Evolutionary conservation across 1,140 invertebrate species (phyloP), one percentile per base, ranked within the genome.

Genomic region (Melipona quadrifasciata): DNA sequence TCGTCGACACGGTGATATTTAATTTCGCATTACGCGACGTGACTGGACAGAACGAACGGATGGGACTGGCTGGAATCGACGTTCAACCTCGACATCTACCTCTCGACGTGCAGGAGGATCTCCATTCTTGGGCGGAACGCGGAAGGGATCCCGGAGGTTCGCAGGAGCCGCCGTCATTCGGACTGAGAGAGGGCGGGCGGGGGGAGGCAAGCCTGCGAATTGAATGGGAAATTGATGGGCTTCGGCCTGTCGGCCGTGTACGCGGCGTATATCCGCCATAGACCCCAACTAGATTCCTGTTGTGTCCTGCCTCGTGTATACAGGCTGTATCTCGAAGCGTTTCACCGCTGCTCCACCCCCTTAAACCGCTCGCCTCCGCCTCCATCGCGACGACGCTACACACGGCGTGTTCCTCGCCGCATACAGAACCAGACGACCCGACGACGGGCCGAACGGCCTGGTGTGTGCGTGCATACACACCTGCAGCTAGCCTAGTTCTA

Each of bases 211-310:
- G 82, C 70, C 84, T 84, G 64, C 84, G 89, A 91, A 92, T 92
- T 91, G 91, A 92, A 92, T 92, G 90, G 90, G 91, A 92, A 91
- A 92, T 92, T 92, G 91, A 92, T 91, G 91, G 91, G 91, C 89
- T 87, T 90, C 86, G 85, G 81, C 85, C 87, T 91, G 91, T 91
- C 91, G 88, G 86, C 83, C 80, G 77, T 91, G 87, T 90, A 91
- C 86, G 87, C 89, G 79, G 14, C 84, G 80, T 84, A 85, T 86
- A 91, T 91, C 89, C 90, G 87, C 86, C 82, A 82, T 87, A 88
- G 86, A 88, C 82, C 82, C 64, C 77, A 47, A 61, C 83, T 85
- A 84, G 85, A 88, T 87, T 89, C 90, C 87, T 21, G 86, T 91
- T 90, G 88, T 92, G 88, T 91, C 84, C 89, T 72, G 81, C 70